phyloP scores from a whole-genome alignment of 2,888 invertebrate species.

The Acleris laterana region DNA sequence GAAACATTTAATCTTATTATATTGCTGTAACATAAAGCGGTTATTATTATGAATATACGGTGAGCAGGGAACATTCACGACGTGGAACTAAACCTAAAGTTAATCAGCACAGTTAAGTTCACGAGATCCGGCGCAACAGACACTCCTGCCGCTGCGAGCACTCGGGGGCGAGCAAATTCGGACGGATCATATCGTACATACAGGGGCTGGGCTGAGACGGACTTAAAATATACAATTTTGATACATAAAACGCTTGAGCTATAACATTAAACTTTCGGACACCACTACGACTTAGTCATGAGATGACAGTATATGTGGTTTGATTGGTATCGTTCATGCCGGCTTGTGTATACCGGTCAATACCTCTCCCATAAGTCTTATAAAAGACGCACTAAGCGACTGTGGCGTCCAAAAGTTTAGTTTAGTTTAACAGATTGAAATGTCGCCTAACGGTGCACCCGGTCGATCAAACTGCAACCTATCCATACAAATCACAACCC shows the following conservation, averaged over 20 bases:
- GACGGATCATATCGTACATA: conserved; percentile 79
- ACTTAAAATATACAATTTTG: background rate
- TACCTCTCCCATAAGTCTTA: too few relatives aligned
- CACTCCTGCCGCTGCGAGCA: conserved; percentile 58
- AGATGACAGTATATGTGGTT: too few relatives aligned
- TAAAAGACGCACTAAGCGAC: too few relatives aligned
- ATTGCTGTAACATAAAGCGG: conserved; percentile 13
- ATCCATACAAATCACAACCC: conserved; percentile 36
- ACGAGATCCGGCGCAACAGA: conserved; percentile 24
- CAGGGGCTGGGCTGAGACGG: conserved; percentile 36
- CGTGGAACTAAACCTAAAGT: conserved; percentile 21
- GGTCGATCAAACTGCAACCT: conserved; percentile 29
- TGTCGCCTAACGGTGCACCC: too few relatives aligned
- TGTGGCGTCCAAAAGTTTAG: too few relatives aligned
- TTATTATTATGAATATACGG: conserved; percentile 4
- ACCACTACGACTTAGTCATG: too few relatives aligned
- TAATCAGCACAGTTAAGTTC: conserved; percentile 34
- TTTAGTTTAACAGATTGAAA: too few relatives aligned
- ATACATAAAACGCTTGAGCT: too few relatives aligned
- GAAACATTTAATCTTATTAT: conserved; percentile 13
- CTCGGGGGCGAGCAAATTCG: conserved; percentile 71
- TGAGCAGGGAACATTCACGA: conserved; percentile 2
- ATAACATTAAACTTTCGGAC: too few relatives aligned
- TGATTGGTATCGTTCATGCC: too few relatives aligned
- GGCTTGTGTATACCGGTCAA: too few relatives aligned